A percentile compares a stretch with the other conserved stretches of the same genome.
Conservation (phyloP, 2,888 invertebrate species). For the Electrophaes corylata region DNA sequence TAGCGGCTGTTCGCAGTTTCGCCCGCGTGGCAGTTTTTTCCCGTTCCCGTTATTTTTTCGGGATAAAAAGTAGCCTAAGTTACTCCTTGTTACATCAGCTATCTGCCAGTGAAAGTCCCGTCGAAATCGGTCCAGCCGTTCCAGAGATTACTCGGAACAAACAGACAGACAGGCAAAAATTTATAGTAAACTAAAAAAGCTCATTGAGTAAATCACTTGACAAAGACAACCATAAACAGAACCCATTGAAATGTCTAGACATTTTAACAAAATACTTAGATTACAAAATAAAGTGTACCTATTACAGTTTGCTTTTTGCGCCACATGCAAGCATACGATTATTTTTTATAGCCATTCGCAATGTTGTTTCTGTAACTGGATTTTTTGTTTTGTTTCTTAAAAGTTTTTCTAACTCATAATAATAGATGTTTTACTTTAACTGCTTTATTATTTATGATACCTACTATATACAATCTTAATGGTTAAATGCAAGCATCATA, state of each 20-base stretch:
- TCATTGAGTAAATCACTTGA: slow-evolving; percentile 6
- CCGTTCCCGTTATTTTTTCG: too few species aligned
- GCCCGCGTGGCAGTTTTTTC: too few species aligned
- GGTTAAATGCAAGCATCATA: not conserved
- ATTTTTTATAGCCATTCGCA: slow-evolving; percentile 25
- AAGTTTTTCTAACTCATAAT: not conserved
- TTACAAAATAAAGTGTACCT: slow-evolving; percentile 24
- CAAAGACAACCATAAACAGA: slow-evolving; percentile 1
- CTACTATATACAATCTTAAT: not conserved
- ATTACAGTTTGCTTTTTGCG: slow-evolving; percentile 31
- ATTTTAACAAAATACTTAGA: slow-evolving; percentile 11
- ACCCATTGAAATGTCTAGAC: slow-evolving; percentile 14
- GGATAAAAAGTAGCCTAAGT: too few species aligned
- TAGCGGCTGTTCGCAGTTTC: too few species aligned
- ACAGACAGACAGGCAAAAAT: too few species aligned
- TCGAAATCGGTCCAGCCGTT: too few species aligned
- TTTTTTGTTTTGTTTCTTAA: not conserved
- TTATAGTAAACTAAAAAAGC: not conserved
- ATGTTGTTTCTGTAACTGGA: slow-evolving; percentile 5
- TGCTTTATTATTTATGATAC: not conserved
- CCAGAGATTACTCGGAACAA: too few species aligned
- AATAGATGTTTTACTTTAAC: too few species aligned
- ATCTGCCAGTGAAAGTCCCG: too few species aligned
- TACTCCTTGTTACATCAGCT: too few species aligned
- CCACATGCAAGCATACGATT: slow-evolving; percentile 29